These are phyloP conservation scores for Perithous albicinctus DNA, from an alignment of 2,888 invertebrate genomes.

Conservation along the genomic window DNA sequence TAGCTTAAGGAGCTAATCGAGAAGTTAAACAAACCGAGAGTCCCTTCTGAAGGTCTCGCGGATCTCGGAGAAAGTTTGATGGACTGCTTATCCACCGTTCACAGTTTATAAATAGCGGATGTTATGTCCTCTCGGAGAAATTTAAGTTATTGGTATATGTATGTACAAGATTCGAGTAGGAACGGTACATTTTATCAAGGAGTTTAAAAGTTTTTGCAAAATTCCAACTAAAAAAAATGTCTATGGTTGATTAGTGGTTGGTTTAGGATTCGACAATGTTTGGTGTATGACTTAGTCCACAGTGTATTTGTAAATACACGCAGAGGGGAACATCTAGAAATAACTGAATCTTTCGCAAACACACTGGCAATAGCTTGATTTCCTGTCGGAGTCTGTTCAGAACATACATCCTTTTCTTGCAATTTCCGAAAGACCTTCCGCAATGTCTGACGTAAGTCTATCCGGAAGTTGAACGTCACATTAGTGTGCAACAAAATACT, in stretches of 20 bases:
- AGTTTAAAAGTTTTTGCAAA: background rate
- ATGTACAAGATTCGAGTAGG: constrained; percentile 29
- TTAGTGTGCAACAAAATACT: background rate
- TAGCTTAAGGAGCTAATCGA: constrained; percentile 67
- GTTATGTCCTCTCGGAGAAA: constrained; percentile 51
- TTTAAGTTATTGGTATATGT: constrained; percentile 40
- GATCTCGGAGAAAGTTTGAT: constrained; percentile 63
- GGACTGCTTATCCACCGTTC: constrained; percentile 54
- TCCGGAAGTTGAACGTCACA: background rate
- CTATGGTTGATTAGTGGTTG: too few relatives aligned
- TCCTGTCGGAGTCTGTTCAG: constrained; percentile 23
- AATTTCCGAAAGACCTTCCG: constrained; percentile 45
- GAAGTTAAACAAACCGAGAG: constrained; percentile 69
- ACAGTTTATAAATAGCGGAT: constrained; percentile 42
- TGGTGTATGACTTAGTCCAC: too few relatives aligned
- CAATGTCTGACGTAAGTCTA: background rate
- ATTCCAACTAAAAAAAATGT: too few relatives aligned
- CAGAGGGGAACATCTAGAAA: constrained; percentile 24
- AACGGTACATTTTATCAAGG: background rate
- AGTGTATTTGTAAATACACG: constrained; percentile 16
- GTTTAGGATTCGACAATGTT: too few relatives aligned
- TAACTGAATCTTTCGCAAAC: constrained; percentile 6
- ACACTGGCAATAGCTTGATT: background rate
- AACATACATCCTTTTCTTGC: constrained; percentile 25
- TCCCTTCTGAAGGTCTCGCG: constrained; percentile 50